Base-by-base conservation (phyloP, 2,797 vertebrate species). In the Mastacembelus armatus region DNA sequence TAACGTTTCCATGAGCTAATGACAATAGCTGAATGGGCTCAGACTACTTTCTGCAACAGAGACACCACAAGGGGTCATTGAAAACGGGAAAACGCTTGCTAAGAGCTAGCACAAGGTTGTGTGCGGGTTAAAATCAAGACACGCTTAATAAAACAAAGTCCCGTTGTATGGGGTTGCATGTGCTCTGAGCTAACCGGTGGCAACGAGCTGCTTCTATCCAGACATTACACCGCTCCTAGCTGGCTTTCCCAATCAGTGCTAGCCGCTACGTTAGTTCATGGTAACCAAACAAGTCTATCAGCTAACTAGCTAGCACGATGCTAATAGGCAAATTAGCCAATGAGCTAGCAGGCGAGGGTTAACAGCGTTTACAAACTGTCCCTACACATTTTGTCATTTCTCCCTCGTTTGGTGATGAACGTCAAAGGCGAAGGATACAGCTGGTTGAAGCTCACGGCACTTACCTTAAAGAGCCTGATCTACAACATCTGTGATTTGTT, bases 401-500 rank as follows among this genome's bases (percentile, higher is more conserved):
- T 51, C 39, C 9, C 48, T 58, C 60, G 45, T 71, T 78, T 73
- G 33, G 58, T 48, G 57, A 29, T 60, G 42, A 65, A 67, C 55
- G 57, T 76, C 33, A 86, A 84, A 86, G 10, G 78, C 43, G 71
- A 55, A 77, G 48, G 63, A 71, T 58, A 62, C 48, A 52, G 52
- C 71, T 50, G 76, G 57, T 49, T 64, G 77, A 71, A 87, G 81
- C 75, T 87, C 78, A 79, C 66, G 66, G 71, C 80, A 93, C 96
- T 96, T 94, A 97, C 96, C 96, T 96, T 92, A 56, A 83, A 91
- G 72, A 88, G 87, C 88, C 83, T 77, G 92, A 90, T 91, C 92
- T 96, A 98, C 95, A 97, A 94, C 97, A 98, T 98, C 95, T 92
- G 94, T 92, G 93, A 91, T 92, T 86, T 92, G 91, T 93, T 93